Base-by-base conservation (phyloP, 2,113 vertebrate species). In the Amazona guildingii region DNA sequence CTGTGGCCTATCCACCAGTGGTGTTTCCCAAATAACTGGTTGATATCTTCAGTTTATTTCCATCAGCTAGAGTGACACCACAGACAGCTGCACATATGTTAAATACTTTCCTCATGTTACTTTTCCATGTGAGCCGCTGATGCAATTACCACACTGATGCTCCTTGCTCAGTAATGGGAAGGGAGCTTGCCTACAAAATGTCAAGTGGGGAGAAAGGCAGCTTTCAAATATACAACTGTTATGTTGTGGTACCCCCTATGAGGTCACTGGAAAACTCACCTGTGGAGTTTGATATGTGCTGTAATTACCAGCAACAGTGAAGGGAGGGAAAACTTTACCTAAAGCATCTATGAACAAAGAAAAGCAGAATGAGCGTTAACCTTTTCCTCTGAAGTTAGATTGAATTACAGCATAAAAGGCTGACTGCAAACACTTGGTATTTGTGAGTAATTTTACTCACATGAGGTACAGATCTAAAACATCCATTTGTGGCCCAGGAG, bases 1-100 rank as follows among this genome's bases (percentile, higher is more conserved):
- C 69, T 62, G 66, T 43, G 59, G 13, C 70, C 41, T 82, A 25
- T 66, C 17, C 2, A 28, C 43, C n/a, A 19, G 23, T 46, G 57
- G 62, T 84, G 39, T 55, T 87, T 95, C 86, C 69, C 83, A 94
- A 79, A 85, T 41, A 87, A 59, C 69, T 64, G 46, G 41, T 15
- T 83, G 68, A 81, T 92, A 62, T 66, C 63, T 27, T 24, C 31
- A 64, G 74, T 86, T 87, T 94, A 17, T 92, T 94, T 95, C 67
- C 63, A 84, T 57, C 39, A 74, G 44, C 74, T 80, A 68, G 27
- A 76, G 66, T 91, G 95, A 85, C 92, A 94, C 74, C 72, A 41
- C 83, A 93, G 92, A 92, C 95, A 96, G 94, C 88, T 97, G 96
- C 92, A 94, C 90, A 91, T 96, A 21, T 2, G 5, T 88, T 59